phyloP scores from a whole-genome alignment of 2,113 vertebrate genomes.

The Semnornis frantzii region DNA sequence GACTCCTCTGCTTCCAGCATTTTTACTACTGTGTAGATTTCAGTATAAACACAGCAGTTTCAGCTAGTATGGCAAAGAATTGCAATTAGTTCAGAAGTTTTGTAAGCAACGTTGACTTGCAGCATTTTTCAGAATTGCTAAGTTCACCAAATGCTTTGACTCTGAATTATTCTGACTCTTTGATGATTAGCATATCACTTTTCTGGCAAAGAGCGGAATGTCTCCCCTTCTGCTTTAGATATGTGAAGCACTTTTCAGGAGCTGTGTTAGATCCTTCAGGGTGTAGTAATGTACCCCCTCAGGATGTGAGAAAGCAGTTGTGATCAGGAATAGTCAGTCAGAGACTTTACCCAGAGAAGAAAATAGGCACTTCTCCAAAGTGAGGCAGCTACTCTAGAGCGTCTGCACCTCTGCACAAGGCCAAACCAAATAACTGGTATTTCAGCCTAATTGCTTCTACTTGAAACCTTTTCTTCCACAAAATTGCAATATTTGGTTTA shows the following conservation, averaged over 20 bases:
- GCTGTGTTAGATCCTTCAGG: neutral
- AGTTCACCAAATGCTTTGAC: neutral
- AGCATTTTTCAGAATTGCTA: neutral
- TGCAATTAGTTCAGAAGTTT: neutral
- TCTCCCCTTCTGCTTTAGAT: neutral
- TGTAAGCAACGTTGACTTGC: neutral
- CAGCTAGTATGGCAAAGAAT: neutral
- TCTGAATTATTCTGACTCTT: neutral
- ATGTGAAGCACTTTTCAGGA: neutral
- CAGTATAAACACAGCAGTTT: neutral
- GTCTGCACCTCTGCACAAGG: neutral
- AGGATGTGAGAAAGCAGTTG: neutral
- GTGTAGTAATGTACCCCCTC: neutral
- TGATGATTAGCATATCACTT: accelerated
- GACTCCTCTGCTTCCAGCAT: neutral
- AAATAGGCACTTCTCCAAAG: neutral
- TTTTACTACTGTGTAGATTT: neutral
- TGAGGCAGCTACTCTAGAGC: neutral
- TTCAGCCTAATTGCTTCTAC: neutral
- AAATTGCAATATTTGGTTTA: neutral
- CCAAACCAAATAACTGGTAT: neutral
- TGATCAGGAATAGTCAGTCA: neutral
- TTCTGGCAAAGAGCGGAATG: neutral
- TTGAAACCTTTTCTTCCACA: neutral
- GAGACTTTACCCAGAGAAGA: neutral